Evolutionary conservation across 2,888 invertebrate genomes (phyloP), one percentile per base, ranked within the genome.

Genomic region (Phytoseiulus persimilis): DNA sequence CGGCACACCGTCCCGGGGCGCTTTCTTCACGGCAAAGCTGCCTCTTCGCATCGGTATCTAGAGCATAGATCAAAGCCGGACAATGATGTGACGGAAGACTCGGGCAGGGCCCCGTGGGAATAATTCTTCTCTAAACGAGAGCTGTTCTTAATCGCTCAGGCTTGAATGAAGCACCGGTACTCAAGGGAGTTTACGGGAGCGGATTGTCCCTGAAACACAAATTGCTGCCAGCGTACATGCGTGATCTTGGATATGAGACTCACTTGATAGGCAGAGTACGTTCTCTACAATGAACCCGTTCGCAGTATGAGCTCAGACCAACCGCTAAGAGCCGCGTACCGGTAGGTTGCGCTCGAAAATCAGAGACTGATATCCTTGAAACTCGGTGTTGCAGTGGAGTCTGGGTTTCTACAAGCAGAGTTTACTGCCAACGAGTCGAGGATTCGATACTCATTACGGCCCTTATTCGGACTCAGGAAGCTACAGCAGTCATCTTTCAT

Each of bases 391-490:
- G 14, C 91, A 93, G 93, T 96, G 96, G 96, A 95, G 95, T 92
- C 94, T 97, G 90, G 97, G 96, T 0, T 95, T 95, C 92, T 95
- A 94, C 92, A 95, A 94, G 91, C 94, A 94, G 92, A 95, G 95
- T 90, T 96, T 96, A 92, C 95, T 96, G 14, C 96, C 97, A 0
- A 93, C 95, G 0, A 94, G 94, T 91, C 94, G 96, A 91, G 97
- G 97, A 33, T 97, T 97, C 92, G 94, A 95, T 92, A 94, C 95
- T 90, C 95, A 96, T 93, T 93, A 95, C 95, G 98, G 98, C 0
- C 96, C 95, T 92, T 97, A 96, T 95, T 95, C 95, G 0, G 97
- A 97, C 0, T 96, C 95, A 92, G 96, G 96, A 32, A 97, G 98
- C 93, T 96, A 97, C 93, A 96, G 94, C 92, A 97, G 97, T 92